Conservation (phyloP, 1,140 invertebrate species). For the Cyclargus thomasi region DNA sequence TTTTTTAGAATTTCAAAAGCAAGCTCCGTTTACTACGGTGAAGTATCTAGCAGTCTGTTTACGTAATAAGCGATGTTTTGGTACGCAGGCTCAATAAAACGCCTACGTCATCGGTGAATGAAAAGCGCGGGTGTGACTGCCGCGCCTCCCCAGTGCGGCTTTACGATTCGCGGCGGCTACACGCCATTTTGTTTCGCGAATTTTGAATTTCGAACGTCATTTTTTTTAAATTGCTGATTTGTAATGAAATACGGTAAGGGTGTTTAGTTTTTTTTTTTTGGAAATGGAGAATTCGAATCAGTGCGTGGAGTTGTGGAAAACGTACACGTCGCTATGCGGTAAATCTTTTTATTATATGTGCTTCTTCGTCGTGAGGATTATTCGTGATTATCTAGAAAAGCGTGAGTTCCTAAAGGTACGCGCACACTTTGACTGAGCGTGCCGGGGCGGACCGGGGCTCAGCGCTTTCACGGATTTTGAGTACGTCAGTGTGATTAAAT, state of each 20-base stretch:
- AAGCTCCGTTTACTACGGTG: no score
- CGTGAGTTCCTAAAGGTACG: no score
- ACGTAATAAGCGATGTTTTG: no score
- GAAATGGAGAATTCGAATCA: neutral
- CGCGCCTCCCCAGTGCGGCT: slow-evolving; percentile 51
- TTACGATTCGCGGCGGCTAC: slow-evolving; percentile 33
- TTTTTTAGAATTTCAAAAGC: no score
- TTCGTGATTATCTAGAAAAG: no score
- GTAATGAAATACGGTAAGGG: slow-evolving; percentile 7
- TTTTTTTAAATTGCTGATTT: slow-evolving; percentile 2
- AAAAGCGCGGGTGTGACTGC: slow-evolving; percentile 39
- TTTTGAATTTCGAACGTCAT: neutral
- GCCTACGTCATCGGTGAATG: slow-evolving; percentile 31
- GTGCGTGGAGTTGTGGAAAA: neutral
- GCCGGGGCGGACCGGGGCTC: no score
- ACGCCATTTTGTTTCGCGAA: slow-evolving; percentile 8
- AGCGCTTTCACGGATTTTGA: no score
- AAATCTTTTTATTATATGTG: neutral
- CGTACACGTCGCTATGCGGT: neutral
- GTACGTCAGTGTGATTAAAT: no score
- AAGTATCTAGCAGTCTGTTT: no score
- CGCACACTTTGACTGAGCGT: no score
- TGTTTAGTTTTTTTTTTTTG: neutral
- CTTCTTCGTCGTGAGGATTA: neutral
- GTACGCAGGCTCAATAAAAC: slow-evolving; percentile 22